These are phyloP conservation scores for Colletes gigas DNA, from an alignment of 1,140 invertebrate genomes.

Conservation along the genomic window DNA sequence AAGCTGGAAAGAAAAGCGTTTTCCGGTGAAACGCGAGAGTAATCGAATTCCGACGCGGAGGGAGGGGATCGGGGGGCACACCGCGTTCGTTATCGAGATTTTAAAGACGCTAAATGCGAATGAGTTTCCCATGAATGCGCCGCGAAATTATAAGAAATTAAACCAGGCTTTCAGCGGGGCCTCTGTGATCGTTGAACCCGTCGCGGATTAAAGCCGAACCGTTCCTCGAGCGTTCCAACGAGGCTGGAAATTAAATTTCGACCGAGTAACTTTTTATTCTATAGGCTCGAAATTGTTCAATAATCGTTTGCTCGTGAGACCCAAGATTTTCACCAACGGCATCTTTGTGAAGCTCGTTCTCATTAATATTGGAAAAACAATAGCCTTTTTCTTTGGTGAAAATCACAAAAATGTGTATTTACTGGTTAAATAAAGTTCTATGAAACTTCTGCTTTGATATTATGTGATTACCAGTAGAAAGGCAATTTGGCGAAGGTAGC, in stretches of 20 bases:
- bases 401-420: too few species aligned
- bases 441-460: too few species aligned
- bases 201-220: not conserved
- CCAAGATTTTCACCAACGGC: too few species aligned
- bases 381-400: too few species aligned
- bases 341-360: too few species aligned
- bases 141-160: slow-evolving; percentile 2
- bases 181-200: not conserved
- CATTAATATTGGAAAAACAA: too few species aligned
- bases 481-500: too few species aligned
- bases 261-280: not conserved
- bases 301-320: too few species aligned
- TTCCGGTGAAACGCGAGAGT: not conserved
- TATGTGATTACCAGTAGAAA: too few species aligned
- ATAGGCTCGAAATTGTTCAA: not conserved
- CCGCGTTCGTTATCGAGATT: slow-evolving; percentile 9
- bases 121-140: not conserved
- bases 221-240: not conserved
- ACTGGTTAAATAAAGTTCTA: too few species aligned
- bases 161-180: not conserved
- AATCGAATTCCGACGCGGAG: slow-evolving; percentile 4
- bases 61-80: not conserved
- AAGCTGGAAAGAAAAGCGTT: not conserved
- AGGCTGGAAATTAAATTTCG: not conserved
- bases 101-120: not conserved